Evolutionary conservation across 2,113 vertebrate species (phyloP), one percentile per base, ranked within the genome.

Genomic region (Neopipo cinnamomea): DNA sequence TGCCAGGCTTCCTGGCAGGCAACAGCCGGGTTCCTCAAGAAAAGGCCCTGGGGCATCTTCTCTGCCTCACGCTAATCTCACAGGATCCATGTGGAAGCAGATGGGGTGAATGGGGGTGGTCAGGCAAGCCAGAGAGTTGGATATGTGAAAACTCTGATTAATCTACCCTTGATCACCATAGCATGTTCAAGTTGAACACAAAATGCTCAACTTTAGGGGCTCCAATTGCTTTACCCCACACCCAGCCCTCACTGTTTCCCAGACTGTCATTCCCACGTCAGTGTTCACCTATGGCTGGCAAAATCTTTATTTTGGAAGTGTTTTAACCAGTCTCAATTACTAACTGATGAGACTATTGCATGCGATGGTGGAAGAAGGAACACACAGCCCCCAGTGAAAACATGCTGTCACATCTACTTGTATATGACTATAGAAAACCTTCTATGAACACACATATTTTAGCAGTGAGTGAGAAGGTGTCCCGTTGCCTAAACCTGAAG

Each of bases 161-260:
- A 67, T 90, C 63, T 88, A 35, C 27, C 11, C 47, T 35, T 50
- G 42, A 24, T 82, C 10, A 17, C 35, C 22, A 1, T 2, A 4
- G 18, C 2, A 12, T 53, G 49, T 46, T 83, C 0, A 0, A 42
- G 68, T 50, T 65, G 56, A 93, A 22, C 47, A 27, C 1, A 3
- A 59, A 74, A 86, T 15, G 25, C 52, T 39, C 7, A 2, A 19
- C 47, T 58, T 42, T 3, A 49, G 30, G 75, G 50, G 27, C 55
- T 85, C 50, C 28, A 8, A 0, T 16, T 85, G 37, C 58, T 62
- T 85, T 67, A 46, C 53, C 11, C 31, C 39, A 19, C 8, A 39
- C 52, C 50, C 52, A 50, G 10, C 49, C 52, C 35, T 11, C 15
- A 8, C 58, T 53, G 2, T 66, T 91, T 65, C 63, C 24, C 71